Evolutionary conservation across 2,113 vertebrate species (phyloP), one percentile per base, ranked within the genome.

Genomic region (Campylorhamphus procurvoides): DNA sequence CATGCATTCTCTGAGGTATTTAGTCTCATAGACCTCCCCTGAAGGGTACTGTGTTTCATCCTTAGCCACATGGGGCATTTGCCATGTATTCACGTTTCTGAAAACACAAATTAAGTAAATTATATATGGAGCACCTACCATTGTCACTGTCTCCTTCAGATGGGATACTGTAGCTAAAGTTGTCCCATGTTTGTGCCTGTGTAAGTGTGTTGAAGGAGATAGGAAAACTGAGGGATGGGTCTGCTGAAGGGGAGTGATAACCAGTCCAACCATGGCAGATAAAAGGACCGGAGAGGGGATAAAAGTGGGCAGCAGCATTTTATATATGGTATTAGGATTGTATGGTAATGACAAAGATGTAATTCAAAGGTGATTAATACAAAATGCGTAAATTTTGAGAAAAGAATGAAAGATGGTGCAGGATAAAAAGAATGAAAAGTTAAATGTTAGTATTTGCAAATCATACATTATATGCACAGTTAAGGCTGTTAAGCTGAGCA

Each of bases 161-260:
- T 90, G 98, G 99, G 97, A 98, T 98, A 99, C 97, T 97, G 97
- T 98, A 97, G 89, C 97, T 98, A 98, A 98, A 98, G 98, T 75
- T 98, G 98, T 97, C 98, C 97, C 98, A 97, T 98, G 98, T 98
- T 96, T 98, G 98, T 98, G 98, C 98, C 99, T 99, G 99, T 97
- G 98, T 98, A 98, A 99, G 98, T 98, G 98, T 98, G 98, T 98
- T 98, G 98, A 98, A 98, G 98, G 98, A 99, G 98, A 98, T 92
- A 98, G 98, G 98, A 97, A 98, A 99, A 97, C 98, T 98, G 97
- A 99, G 98, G 97, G 98, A 98, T 90, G 98, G 98, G 98, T 98
- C 98, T 99, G 98, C 95, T 98, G 98, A 88, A 97, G 83, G 93
- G 93, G 94, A 78, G 97, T 89, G 96, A 98, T 78, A 97, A 84